Evolutionary conservation across 2,113 vertebrate species (phyloP), one percentile per base, ranked within the genome.

Genomic region (Silurus glanis): DNA sequence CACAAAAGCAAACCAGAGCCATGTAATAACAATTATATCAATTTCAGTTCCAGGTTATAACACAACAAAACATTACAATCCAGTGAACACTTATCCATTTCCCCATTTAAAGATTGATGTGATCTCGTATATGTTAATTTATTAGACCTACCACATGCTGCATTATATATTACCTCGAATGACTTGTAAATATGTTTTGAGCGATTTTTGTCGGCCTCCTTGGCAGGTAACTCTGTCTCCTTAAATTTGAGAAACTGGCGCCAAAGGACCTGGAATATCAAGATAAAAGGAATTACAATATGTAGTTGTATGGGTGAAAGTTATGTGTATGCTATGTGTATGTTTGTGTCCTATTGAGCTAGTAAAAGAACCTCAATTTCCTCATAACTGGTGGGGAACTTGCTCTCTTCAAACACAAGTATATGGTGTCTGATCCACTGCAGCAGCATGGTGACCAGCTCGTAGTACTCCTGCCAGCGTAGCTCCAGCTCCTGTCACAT

Each of bases 191-290:
- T 96, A 85, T 91, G 93, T 87, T 97, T 99, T 91, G 97, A 97
- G 78, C 96, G 96, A 92, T 96, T 97, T 94, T 98, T 99, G 93
- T 99, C 98, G 0, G 96, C 94, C 92, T 99, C 98, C 90, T 97
- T 98, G 47, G 96, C 97, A 0, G 97, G 97, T 12, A 99, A 95
- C 89, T 99, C 98, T 0, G 95, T 97, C 92, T 98, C 98, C 90
- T 99, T 99, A 90, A 97, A 99, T 89, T 97, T 98, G 55, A 99
- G 92, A 90, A 98, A 99, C 93, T 99, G 98, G 58, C 96, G 96
- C 97, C 97, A 99, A 4, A 98, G 93, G 90, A 98, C 94, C 97
- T 98, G 90, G 0, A 56, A 5, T 12, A 71, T 45, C n/a, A 59
- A 80, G 6, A 85, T 2, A 64, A 23, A 74, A 17, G 14, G 12